Evolutionary conservation across 2,888 invertebrate species (phyloP).

Genomic region (Tenthredo mesomela): DNA sequence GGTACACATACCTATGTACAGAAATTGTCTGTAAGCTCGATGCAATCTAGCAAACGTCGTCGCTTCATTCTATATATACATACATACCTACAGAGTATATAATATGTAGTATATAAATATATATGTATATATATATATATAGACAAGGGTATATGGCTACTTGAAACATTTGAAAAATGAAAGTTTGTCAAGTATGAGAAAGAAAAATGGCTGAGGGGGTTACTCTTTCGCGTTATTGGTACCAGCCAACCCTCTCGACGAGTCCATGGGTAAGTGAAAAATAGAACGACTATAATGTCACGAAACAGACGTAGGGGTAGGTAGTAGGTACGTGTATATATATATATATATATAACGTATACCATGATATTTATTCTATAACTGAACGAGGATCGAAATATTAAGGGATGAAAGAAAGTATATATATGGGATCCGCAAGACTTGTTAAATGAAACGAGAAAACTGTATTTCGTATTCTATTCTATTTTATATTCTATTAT

Average conservation of each 20-base stretch:
- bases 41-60: slow-evolving; percentile 47
- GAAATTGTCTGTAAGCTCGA: slow-evolving; percentile 24
- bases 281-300: slow-evolving; percentile 16
- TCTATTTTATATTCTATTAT: not conserved
- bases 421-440: too few relatives aligned
- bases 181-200: slow-evolving; percentile 45
- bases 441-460: not conserved
- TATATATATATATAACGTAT: too few relatives aligned
- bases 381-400: not conserved
- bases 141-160: not conserved
- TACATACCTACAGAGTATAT: not conserved
- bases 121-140: too few relatives aligned
- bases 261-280: slow-evolving; percentile 5
- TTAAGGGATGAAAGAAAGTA: not conserved
- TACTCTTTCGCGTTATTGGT: slow-evolving; percentile 11
- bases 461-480: not conserved
- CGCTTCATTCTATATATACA: not conserved
- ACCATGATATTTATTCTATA: not conserved
- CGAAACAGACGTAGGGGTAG: not conserved
- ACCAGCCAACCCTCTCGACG: not conserved
- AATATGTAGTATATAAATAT: too few relatives aligned
- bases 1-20: not conserved
- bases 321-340: not conserved
- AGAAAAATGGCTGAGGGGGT: slow-evolving; percentile 5
- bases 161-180: slow-evolving; percentile 36